Evolutionary conservation across 2,113 vertebrate species (phyloP).

Genomic region (Setophaga kirtlandii): DNA sequence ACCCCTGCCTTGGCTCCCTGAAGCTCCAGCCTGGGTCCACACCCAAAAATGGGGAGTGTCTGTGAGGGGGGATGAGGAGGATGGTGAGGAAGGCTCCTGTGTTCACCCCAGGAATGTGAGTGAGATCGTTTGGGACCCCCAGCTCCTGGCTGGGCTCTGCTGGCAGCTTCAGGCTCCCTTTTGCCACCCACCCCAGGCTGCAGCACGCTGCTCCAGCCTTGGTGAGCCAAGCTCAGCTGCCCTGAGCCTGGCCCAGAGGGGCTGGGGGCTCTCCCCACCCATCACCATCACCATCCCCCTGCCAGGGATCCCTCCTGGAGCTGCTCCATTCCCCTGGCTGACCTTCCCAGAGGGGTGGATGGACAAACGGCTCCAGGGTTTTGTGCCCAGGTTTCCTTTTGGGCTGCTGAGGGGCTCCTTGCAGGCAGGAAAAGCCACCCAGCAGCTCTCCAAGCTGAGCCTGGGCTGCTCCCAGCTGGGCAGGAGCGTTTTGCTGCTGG

Average conservation of each 20-base stretch:
- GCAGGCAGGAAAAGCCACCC: background rate
- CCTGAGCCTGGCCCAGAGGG: background rate
- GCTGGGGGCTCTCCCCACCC: background rate
- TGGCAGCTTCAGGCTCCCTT: background rate
- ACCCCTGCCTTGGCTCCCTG: background rate
- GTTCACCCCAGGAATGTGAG: accelerated
- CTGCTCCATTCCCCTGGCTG: accelerated
- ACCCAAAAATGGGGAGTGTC: background rate
- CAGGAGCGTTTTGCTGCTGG: background rate
- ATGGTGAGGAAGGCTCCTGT: background rate
- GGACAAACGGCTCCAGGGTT: background rate
- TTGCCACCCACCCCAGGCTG: background rate
- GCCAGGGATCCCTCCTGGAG: background rate
- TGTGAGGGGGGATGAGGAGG: background rate
- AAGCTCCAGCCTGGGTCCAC: background rate
- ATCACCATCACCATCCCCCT: background rate
- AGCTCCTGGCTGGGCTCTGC: background rate
- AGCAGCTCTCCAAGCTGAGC: background rate
- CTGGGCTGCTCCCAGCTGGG: background rate
- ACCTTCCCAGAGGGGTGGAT: accelerated
- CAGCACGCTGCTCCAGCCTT: background rate
- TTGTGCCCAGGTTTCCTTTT: background rate
- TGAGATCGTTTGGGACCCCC: background rate
- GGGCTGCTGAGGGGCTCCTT: background rate
- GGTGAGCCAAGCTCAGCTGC: background rate